Evolutionary conservation across 64 coral and sea anemone genomes (phyloP).

Genomic region (Anthopleura sola): DNA sequence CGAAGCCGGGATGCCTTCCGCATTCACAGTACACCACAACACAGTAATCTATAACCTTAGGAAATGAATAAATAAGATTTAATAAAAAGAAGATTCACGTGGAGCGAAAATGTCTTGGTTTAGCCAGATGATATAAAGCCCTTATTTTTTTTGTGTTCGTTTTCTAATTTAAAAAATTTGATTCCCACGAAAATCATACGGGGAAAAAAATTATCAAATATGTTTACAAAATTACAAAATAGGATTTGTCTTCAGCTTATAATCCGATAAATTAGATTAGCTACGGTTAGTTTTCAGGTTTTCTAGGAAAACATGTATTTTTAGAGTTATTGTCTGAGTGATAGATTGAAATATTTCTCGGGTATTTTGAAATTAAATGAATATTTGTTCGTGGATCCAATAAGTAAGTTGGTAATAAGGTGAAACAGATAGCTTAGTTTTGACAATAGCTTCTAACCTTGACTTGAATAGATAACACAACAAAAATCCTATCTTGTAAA

Average conservation of each 20-base stretch:
- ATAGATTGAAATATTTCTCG: background rate
- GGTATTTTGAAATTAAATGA: background rate
- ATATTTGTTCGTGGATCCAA: background rate
- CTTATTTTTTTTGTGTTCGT: background rate
- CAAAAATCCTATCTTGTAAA: slow-evolving; percentile 2
- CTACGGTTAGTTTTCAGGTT: background rate
- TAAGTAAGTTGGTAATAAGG: background rate
- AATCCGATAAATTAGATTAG: background rate
- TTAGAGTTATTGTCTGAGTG: background rate
- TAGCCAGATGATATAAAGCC: background rate
- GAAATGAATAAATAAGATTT: slow-evolving; percentile 30
- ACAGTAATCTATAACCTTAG: slow-evolving; percentile 1
- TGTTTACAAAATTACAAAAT: background rate
- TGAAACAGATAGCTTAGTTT: background rate
- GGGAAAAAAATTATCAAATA: background rate
- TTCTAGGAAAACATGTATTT: background rate
- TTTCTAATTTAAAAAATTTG: background rate
- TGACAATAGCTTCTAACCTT: slow-evolving; percentile 11
- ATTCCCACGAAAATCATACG: background rate
- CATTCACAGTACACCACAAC: background rate
- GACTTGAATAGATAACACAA: background rate
- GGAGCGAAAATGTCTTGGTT: slow-evolving; percentile 26
- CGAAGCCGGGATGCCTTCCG: background rate
- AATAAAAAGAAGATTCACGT: slow-evolving; percentile 15
- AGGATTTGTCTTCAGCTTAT: background rate